Conservation (phyloP, 2,113 vertebrate genomes). For the Tricholaema leucomelas region DNA sequence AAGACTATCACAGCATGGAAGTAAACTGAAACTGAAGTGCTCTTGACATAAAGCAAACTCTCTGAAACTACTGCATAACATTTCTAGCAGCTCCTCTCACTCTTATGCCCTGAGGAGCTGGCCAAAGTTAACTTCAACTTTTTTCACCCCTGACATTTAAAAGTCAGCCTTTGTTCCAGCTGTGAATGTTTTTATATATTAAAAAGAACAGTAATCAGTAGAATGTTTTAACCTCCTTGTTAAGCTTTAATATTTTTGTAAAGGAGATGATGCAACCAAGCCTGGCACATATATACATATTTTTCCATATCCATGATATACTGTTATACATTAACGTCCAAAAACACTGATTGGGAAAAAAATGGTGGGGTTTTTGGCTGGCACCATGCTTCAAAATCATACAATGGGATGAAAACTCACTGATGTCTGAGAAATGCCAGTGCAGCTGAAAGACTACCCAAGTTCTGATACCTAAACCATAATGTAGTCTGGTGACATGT, state of each 20-base stretch:
- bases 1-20: background rate
- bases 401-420: background rate
- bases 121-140: background rate
- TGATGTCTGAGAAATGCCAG: background rate
- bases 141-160: background rate
- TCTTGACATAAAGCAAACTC: background rate
- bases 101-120: background rate
- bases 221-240: background rate
- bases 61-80: background rate
- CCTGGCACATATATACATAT: background rate
- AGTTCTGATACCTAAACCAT: background rate
- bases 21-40: background rate
- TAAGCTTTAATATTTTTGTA: background rate
- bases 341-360: background rate
- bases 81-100: background rate
- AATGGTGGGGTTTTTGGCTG: background rate
- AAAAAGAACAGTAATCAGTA: background rate
- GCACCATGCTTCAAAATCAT: background rate
- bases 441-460: background rate
- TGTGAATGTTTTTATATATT: background rate
- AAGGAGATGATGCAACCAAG: background rate
- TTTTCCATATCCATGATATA: accelerated
- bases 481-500: background rate
- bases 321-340: background rate
- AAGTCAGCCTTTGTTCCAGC: background rate